Evolutionary conservation across 1,140 invertebrate genomes (phyloP).

Genomic region (Drosophila azteca): DNA sequence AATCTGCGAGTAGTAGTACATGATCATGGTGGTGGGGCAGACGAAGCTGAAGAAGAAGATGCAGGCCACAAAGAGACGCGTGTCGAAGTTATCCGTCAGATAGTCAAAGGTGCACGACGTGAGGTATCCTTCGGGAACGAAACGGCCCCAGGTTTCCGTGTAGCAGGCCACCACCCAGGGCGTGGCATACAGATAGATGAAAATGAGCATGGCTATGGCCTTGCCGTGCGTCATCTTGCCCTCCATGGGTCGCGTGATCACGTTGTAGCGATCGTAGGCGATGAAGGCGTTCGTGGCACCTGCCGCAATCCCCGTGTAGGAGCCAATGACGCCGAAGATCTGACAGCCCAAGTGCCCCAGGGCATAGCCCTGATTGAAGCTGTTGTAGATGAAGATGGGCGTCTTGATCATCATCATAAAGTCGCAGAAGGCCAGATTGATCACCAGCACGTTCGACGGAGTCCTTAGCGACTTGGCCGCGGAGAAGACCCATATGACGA

Average conservation of each 20-base stretch:
- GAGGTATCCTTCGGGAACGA: constrained; percentile 93
- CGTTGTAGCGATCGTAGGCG: constrained; percentile 86
- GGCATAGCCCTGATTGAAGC: constrained; percentile 91
- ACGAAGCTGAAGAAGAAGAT: constrained; percentile 92
- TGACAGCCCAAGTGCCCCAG: constrained; percentile 90
- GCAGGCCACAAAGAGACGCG: constrained; percentile 88
- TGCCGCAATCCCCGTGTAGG: constrained; percentile 92
- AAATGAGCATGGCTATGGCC: constrained; percentile 89
- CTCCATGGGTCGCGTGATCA: constrained; percentile 92
- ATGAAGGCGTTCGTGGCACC: constrained; percentile 89
- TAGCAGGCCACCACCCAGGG: constrained; percentile 92
- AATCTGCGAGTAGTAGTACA: constrained; percentile 94
- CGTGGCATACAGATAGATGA: constrained; percentile 90
- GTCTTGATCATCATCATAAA: constrained; percentile 96
- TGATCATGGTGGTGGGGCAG: constrained; percentile 90
- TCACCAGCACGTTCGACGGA: constrained; percentile 95
- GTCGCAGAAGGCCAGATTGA: constrained; percentile 94
- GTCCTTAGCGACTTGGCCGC: constrained; percentile 91
- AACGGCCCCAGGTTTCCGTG: constrained; percentile 92
- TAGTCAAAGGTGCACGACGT: constrained; percentile 94
- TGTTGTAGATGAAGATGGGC: constrained; percentile 87
- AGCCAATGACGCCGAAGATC: constrained; percentile 90
- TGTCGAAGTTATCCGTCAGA: constrained; percentile 90
- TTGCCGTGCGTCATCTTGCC: constrained; percentile 91
- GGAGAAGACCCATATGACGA: constrained; percentile 95